Conservation (phyloP, 2,113 vertebrate genomes). For the Mohoua ochrocephala region DNA sequence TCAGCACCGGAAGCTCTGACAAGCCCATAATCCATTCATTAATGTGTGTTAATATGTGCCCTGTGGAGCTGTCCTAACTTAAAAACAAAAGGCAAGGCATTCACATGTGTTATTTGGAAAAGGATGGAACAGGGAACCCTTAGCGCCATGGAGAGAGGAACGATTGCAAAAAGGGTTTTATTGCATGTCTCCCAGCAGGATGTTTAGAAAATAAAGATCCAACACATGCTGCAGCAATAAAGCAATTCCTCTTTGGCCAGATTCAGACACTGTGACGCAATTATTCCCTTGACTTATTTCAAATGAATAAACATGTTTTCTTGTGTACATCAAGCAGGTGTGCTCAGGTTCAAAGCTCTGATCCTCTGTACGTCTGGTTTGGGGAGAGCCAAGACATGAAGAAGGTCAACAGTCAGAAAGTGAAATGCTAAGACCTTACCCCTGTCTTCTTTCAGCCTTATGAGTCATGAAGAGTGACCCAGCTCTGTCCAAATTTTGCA, state of each 20-base stretch:
- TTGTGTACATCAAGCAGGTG: not conserved
- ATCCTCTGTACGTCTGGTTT: not conserved
- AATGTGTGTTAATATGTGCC: slow-evolving; percentile 51
- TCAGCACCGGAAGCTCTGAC: slow-evolving; percentile 49
- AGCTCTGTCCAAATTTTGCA: not conserved
- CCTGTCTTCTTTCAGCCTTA: not conserved
- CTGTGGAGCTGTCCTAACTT: slow-evolving; percentile 40
- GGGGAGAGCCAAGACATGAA: not conserved
- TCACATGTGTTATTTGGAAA: slow-evolving; percentile 40
- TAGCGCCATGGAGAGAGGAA: not conserved
- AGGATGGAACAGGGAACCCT: not conserved
- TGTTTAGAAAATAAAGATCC: slow-evolving; percentile 46
- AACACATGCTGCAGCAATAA: slow-evolving; percentile 51
- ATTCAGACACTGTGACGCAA: slow-evolving; percentile 12
- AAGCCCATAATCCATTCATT: slow-evolving; percentile 48
- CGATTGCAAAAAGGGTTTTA: slow-evolving; percentile 41
- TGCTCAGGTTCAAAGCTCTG: not conserved
- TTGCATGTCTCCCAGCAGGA: slow-evolving; percentile 37
- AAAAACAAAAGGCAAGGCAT: slow-evolving; percentile 36
- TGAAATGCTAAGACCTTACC: not conserved
- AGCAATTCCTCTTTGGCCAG: slow-evolving; percentile 36
- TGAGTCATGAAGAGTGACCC: not conserved
- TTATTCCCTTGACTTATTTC: slow-evolving; percentile 38
- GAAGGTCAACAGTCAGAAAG: not conserved
- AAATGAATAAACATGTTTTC: not conserved